A percentile compares a stretch with the other conserved stretches of the same genome.
Evolutionary conservation across 2,797 vertebrate species (phyloP).

Genomic region (Chloroceryle inda): DNA sequence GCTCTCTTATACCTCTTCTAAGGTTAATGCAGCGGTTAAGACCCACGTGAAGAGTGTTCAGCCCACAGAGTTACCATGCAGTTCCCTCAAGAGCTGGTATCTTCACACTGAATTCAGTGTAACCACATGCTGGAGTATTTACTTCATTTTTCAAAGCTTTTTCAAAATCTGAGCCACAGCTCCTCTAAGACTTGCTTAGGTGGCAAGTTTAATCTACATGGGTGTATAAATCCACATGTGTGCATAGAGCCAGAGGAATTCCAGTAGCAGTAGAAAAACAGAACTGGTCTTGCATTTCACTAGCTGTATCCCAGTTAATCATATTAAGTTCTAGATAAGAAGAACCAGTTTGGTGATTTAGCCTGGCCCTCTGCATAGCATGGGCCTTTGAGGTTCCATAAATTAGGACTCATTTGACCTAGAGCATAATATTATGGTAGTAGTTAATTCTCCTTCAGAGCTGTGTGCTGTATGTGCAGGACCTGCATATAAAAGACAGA

Average conservation of each 20-base stretch:
- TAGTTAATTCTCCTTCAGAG: neutral
- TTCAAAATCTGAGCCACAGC: neutral
- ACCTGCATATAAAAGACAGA: neutral
- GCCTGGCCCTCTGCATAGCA: neutral
- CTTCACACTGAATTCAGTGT: neutral
- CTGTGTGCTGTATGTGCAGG: neutral
- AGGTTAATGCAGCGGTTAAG: neutral
- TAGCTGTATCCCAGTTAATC: neutral
- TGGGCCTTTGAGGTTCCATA: neutral
- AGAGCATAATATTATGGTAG: neutral
- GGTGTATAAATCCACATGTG: neutral
- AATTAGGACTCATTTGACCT: neutral
- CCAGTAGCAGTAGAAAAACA: neutral
- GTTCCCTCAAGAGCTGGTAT: neutral
- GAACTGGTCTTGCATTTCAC: neutral
- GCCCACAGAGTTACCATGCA: neutral
- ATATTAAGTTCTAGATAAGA: neutral
- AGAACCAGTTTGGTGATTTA: neutral
- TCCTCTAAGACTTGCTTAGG: neutral
- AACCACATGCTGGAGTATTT: neutral
- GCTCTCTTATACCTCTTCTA: neutral
- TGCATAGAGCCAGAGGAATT: neutral
- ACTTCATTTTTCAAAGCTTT: neutral
- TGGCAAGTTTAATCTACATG: neutral
- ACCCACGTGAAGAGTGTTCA: neutral